phyloP scores from a whole-genome alignment of 2,113 vertebrate genomes.

The Zapornia atra region DNA sequence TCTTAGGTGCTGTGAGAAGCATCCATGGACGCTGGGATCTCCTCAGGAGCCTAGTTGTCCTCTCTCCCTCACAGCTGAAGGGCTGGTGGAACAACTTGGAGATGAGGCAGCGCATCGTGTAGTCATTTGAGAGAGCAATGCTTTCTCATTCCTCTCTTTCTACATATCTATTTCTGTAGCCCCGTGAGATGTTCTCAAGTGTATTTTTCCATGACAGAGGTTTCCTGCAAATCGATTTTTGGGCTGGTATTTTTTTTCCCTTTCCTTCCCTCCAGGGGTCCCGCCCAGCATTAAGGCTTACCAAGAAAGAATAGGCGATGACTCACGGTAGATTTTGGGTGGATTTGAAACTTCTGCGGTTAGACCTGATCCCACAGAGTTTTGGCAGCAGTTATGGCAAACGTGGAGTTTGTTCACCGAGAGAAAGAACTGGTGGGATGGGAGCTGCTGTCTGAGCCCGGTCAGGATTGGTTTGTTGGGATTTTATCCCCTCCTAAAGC shows the following conservation, averaged over 20 bases:
- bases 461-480: not conserved
- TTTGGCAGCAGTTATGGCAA: conserved; percentile 23
- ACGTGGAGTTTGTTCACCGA: not conserved
- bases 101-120: not conserved
- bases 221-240: not conserved
- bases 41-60: not conserved
- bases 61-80: not conserved
- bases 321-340: not conserved
- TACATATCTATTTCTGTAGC: not conserved
- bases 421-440: not conserved
- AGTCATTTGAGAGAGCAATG: not conserved
- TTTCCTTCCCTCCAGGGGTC: not conserved
- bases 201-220: conserved; percentile 54
- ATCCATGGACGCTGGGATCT: not conserved
- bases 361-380: not conserved
- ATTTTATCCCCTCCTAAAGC: not conserved
- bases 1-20: not conserved
- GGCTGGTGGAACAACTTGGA: not conserved
- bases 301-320: conserved; percentile 5
- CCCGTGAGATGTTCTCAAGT: not conserved
- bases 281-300: not conserved
- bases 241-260: not conserved
- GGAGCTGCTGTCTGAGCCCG: not conserved
- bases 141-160: not conserved
- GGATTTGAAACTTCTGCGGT: conserved; percentile 9